phyloP scores from a whole-genome alignment of 2,888 invertebrate genomes.

The Caenorhabditis japonica region DNA sequence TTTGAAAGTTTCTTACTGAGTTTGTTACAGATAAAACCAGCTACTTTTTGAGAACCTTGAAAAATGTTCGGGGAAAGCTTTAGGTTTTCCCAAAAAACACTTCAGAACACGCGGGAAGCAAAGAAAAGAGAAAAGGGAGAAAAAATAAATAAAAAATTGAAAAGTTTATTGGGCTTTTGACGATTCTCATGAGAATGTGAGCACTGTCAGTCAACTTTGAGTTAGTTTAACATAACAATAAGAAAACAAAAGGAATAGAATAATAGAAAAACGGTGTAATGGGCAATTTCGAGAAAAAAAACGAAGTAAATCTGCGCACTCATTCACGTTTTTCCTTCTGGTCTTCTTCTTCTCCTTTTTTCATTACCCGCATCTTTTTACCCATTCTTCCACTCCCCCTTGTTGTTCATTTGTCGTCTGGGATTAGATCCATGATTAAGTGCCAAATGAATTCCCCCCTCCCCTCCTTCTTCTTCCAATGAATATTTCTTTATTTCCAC shows the following conservation, averaged over 20 bases:
- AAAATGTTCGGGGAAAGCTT: too few species aligned
- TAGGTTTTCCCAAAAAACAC: too few species aligned
- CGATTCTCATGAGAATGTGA: too few species aligned
- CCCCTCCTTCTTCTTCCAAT: not conserved
- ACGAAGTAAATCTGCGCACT: not conserved
- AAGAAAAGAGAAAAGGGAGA: too few species aligned
- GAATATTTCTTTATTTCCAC: not conserved
- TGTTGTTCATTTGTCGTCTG: slow-evolving; percentile 11
- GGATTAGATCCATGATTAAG: slow-evolving; percentile 5
- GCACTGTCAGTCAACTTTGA: not conserved
- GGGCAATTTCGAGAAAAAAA: slow-evolving; percentile 12
- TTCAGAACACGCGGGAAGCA: too few species aligned
- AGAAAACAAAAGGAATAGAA: not conserved
- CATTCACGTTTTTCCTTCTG: too few species aligned
- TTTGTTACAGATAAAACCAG: too few species aligned
- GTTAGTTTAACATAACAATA: not conserved
- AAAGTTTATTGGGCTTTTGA: too few species aligned
- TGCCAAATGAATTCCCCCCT: not conserved
- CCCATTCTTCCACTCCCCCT: not conserved
- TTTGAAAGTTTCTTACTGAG: too few species aligned
- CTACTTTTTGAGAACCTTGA: too few species aligned
- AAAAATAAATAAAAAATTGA: too few species aligned
- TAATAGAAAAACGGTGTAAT: slow-evolving; percentile 12
- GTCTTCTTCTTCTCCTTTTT: slow-evolving; percentile 5
- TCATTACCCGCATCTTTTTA: not conserved